Evolutionary conservation across 2,113 vertebrate species (phyloP).

Genomic region (Gymnogyps californianus): DNA sequence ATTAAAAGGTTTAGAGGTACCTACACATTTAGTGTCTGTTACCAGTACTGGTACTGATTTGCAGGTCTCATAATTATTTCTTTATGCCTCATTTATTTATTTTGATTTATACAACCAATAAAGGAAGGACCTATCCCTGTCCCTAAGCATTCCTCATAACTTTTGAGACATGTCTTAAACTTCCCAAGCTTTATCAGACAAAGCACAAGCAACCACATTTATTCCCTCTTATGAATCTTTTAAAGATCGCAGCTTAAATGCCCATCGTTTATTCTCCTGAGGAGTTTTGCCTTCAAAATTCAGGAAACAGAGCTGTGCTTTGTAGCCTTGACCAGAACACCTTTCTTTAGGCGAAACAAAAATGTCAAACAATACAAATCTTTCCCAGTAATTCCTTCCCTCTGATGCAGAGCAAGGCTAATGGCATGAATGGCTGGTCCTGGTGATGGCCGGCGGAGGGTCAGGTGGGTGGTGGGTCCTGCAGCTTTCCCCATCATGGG

Average conservation of each 20-base stretch:
- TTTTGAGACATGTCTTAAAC: background rate
- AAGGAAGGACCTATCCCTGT: background rate
- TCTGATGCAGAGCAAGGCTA: background rate
- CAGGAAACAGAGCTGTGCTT: background rate
- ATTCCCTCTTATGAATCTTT: background rate
- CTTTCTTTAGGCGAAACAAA: background rate
- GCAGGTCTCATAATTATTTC: background rate
- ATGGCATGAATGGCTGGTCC: background rate
- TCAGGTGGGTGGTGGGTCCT: fast-evolving
- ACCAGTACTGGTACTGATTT: background rate
- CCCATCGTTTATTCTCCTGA: background rate
- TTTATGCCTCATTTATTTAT: background rate
- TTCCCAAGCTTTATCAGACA: background rate
- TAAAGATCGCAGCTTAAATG: background rate
- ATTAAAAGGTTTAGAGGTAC: background rate
- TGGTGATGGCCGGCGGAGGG: background rate
- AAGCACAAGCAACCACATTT: background rate
- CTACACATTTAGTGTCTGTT: background rate
- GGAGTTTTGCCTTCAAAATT: background rate
- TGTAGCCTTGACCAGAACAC: background rate
- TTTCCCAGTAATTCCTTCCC: background rate
- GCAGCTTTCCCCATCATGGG: background rate
- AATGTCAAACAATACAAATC: background rate
- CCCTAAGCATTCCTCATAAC: background rate
- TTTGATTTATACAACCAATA: background rate